phyloP scores from a whole-genome alignment of 2,888 invertebrate genomes.

The Trichopria drosophilae region DNA sequence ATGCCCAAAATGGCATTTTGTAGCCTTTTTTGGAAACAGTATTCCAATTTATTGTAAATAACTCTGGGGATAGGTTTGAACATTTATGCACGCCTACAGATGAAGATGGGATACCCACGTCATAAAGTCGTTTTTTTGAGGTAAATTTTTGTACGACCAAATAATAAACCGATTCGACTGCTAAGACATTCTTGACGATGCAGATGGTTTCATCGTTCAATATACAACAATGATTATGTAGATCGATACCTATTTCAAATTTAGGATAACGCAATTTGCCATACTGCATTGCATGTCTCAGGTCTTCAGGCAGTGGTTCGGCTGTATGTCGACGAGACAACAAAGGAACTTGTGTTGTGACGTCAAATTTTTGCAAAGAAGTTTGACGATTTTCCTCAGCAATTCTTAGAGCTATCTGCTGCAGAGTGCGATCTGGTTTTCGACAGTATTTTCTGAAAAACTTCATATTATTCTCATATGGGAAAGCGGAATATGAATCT shows the following conservation, averaged over 20 bases:
- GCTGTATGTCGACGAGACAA: no score
- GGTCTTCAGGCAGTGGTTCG: no score
- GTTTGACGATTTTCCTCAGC: no score
- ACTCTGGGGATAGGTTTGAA: neutral
- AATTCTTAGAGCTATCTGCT: neutral
- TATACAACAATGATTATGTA: neutral
- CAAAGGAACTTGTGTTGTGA: no score
- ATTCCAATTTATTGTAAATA: no score
- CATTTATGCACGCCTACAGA: neutral
- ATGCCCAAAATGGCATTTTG: no score
- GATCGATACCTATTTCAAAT: neutral
- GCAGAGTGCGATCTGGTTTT: conserved; percentile 4
- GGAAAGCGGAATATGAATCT: conserved; percentile 19
- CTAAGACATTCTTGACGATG: conserved; percentile 1
- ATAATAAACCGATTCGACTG: neutral
- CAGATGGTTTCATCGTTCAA: neutral
- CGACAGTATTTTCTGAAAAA: conserved; percentile 10
- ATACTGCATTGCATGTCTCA: no score
- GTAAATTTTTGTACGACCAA: neutral
- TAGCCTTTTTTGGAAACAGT: no score
- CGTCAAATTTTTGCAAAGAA: no score
- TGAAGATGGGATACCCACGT: neutral
- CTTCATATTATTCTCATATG: conserved; percentile 23
- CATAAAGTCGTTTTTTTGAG: neutral
- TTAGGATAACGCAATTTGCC: neutral